Evolutionary conservation across 2,797 vertebrate species (phyloP), one percentile per base, ranked within the genome.

Genomic region (Onychomys arenicola): DNA sequence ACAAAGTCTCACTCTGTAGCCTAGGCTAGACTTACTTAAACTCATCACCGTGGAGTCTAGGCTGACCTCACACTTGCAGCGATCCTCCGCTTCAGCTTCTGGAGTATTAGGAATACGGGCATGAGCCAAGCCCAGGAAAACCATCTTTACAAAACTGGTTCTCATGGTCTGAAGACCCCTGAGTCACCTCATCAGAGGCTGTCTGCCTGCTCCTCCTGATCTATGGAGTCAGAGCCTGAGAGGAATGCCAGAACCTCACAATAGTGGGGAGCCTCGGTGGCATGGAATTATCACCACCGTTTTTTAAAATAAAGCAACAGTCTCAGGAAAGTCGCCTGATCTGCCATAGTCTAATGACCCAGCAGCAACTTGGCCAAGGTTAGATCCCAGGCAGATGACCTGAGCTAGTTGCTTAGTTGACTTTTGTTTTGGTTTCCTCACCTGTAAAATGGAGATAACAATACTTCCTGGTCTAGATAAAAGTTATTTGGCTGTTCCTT

Each of bases 391-490:
- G 57, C 12, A 8, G n/a, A 77, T 73, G 75, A 81, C 29, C 65
- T 46, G 7, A 17, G 14, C 46, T 86, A 57, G 32, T 69, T 90
- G 76, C 61, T 87, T 86, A 59, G 69, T 89, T 94, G 69, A 80
- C 69, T 71, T 94, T 96, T 96, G 67, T 46, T 40, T 95, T 57
- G 65, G 10, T 59, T 93, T 34, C 46, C 32, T 95, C 65, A 73
- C 52, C 90, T 61, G 52, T 59, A 80, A 88, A 89, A 49, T 43
- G 14, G 14, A 80, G 73, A 75, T 65, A 76, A 67, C 40, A 78
- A 46, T 5, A 59, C 43, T 71, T 71, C 34, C n/a, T 32, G 19
- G 37, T 92, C 34, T 65, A 84, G 27, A 55, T 96, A 90, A 97
- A 92, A 40, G 21, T 34, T 80, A 49, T 52, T 12, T 40, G 19